These are phyloP conservation scores for Cochlearius cochlearius DNA, from an alignment of 2,113 vertebrate genomes.

Conservation along the genomic window DNA sequence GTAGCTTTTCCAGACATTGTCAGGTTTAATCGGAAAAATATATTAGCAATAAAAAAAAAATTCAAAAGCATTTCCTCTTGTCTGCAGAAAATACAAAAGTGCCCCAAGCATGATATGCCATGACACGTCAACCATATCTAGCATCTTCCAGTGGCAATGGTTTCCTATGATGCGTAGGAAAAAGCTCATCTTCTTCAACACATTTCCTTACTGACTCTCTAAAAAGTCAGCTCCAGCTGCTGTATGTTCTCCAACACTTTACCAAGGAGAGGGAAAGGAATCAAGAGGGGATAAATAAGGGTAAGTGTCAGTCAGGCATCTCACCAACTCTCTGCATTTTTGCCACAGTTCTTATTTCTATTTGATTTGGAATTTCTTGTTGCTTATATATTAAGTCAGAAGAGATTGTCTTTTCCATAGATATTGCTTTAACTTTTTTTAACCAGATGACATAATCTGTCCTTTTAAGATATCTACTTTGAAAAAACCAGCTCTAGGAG, in stretches of 20 bases:
- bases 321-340: not conserved
- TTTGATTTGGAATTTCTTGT: not conserved
- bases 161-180: not conserved
- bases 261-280: not conserved
- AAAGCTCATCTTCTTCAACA: not conserved
- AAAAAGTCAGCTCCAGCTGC: not conserved
- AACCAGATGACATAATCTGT: not conserved
- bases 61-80: not conserved
- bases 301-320: not conserved
- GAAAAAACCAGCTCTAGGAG: not conserved
- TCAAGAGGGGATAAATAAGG: not conserved
- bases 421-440: not conserved
- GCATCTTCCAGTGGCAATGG: not conserved
- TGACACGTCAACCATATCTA: not conserved
- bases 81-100: not conserved
- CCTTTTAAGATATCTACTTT: not conserved
- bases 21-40: not conserved
- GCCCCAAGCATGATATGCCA: not conserved
- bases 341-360: not conserved
- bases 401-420: not conserved
- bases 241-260: accelerated
- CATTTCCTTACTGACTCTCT: not conserved
- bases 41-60: not conserved
- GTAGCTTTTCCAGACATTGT: not conserved
- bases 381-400: not conserved